Conservation (phyloP, 2,888 invertebrate species). For the Drymonia ruficornis region DNA sequence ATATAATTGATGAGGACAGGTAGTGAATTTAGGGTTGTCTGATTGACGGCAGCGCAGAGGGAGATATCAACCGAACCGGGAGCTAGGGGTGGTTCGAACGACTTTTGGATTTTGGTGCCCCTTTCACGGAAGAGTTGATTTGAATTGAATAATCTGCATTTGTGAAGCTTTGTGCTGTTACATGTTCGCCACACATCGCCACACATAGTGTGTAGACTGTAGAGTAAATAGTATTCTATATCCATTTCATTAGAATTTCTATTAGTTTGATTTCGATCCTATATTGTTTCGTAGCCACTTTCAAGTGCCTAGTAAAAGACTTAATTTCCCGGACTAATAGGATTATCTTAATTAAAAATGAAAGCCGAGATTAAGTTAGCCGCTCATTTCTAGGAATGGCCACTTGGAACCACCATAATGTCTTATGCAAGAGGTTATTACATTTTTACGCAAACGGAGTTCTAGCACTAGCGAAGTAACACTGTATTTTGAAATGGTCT, state of each 20-base stretch:
- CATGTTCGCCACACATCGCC: too few relatives aligned
- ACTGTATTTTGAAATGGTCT: constrained; percentile 1
- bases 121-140: constrained; percentile 5
- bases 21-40: constrained; percentile 50
- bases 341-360: too few relatives aligned
- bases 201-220: too few relatives aligned
- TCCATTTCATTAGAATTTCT: too few relatives aligned
- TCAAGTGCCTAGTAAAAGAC: too few relatives aligned
- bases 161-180: not conserved
- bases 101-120: not conserved
- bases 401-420: not conserved
- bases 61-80: constrained; percentile 30
- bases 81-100: constrained; percentile 28
- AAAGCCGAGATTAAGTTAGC: not conserved
- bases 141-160: constrained; percentile 1
- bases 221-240: too few relatives aligned
- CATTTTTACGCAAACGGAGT: constrained; percentile 19
- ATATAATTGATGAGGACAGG: constrained; percentile 81
- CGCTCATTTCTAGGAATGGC: not conserved
- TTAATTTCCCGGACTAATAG: too few relatives aligned
- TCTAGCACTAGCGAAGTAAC: not conserved
- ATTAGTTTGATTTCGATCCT: too few relatives aligned
- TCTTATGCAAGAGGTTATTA: not conserved
- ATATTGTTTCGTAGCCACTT: too few relatives aligned
- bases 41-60: constrained; percentile 32